Evolutionary conservation across 1,140 invertebrate species (phyloP).

Genomic region (Holotrichia oblita): DNA sequence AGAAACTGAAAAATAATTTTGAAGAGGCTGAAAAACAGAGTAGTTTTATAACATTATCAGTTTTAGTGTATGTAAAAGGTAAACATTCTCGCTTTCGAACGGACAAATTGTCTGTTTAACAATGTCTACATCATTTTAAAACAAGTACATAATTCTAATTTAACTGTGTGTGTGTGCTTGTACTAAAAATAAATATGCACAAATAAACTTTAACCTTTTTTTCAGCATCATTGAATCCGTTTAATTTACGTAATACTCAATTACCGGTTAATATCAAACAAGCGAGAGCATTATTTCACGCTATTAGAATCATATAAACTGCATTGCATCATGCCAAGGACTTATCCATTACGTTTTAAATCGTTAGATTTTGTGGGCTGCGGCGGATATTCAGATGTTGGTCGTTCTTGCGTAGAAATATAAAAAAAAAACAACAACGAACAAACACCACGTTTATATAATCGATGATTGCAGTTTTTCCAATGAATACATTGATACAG

Average conservation of each 20-base stretch:
- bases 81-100: too few relatives aligned
- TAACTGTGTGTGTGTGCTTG: too few relatives aligned
- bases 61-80: too few relatives aligned
- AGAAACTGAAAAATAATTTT: too few relatives aligned
- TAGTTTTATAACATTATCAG: too few relatives aligned
- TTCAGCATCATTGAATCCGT: not conserved
- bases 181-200: too few relatives aligned
- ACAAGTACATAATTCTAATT: too few relatives aligned
- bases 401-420: not conserved
- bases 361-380: not conserved
- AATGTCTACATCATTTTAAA: too few relatives aligned
- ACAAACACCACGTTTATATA: not conserved
- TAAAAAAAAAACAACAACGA: not conserved
- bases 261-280: not conserved
- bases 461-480: constrained; percentile 1
- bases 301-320: not conserved
- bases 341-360: not conserved
- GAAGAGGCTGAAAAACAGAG: too few relatives aligned
- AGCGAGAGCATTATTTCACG: not conserved
- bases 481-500: not conserved
- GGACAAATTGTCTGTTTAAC: too few relatives aligned
- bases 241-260: not conserved
- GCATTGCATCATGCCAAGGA: not conserved
- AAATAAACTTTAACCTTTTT: not conserved
- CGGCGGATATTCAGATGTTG: not conserved